A percentile compares a stretch with the other conserved stretches of the same genome.
Evolutionary conservation across 2,797 vertebrate species (phyloP).

Genomic region (Lerista edwardsae): DNA sequence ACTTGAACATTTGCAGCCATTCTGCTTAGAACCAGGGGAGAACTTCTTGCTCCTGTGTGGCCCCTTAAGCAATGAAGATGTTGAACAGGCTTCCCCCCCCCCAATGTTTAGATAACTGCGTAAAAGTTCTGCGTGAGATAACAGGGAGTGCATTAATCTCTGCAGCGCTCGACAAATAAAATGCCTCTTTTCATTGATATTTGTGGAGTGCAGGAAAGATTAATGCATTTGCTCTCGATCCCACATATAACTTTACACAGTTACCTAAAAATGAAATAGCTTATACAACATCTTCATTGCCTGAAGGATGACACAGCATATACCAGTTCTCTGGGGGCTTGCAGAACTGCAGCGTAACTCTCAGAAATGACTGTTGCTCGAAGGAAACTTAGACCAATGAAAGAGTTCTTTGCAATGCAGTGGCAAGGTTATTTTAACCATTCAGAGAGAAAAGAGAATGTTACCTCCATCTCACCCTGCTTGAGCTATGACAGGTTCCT

Average conservation of each 20-base stretch:
- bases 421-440: neutral
- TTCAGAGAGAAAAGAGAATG: no score
- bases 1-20: no score
- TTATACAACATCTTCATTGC: slow-evolving; percentile 53
- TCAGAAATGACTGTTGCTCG: slow-evolving; percentile 21
- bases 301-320: slow-evolving; percentile 54
- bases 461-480: neutral
- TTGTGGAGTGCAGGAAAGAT: slow-evolving; percentile 24
- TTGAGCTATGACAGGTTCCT: neutral
- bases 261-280: slow-evolving; percentile 63
- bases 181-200: neutral
- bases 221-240: slow-evolving; percentile 50
- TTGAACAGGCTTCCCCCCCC: slow-evolving; percentile 27
- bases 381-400: slow-evolving; percentile 35
- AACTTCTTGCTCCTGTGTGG: slow-evolving; percentile 49
- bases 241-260: slow-evolving; percentile 40
- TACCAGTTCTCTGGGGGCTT: slow-evolving; percentile 40
- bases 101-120: slow-evolving; percentile 57
- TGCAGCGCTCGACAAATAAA: neutral
- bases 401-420: slow-evolving; percentile 28
- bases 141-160: slow-evolving; percentile 52
- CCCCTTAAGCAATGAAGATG: slow-evolving; percentile 58
- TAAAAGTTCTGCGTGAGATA: slow-evolving; percentile 46
- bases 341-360: slow-evolving; percentile 8
- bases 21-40: slow-evolving; percentile 37